Base-by-base conservation (phyloP, 1,140 invertebrate species). In the Drosophila pseudoobscura region DNA sequence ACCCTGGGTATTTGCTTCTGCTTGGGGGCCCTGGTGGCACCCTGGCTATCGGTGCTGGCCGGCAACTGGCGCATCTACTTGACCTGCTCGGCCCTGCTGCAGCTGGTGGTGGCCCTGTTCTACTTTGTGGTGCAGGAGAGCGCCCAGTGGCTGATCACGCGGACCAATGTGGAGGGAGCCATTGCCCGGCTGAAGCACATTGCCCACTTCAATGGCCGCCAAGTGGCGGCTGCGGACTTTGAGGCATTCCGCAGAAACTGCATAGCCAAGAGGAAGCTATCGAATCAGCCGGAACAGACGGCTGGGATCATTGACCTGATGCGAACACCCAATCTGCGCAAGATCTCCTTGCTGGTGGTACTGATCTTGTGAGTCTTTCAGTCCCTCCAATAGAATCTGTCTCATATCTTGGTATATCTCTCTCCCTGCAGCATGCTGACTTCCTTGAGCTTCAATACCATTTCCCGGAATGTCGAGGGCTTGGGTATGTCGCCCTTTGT, bases 71-170 rank as follows among this genome's bases (percentile, higher is more conserved):
- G 92, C 49, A 71, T 90, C 9, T 93, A 94, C 64, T 72, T 93
- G 20, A 76, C 93, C 9, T 91, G 90, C 17, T 91, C 93, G 2
- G 91, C 93, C 2, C 29, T 93, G 15, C 92, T 93, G 1, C 91
- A 93, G 62, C 56, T 91, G 1, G 41, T 92, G n/a, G 89, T 93
- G 17, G 78, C 91, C 0, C 59, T 89, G 6, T 94, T 91, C 63
- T 93, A 92, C 65, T 91, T 92, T 50, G 85, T 93, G 57, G 90
- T 94, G 62, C 93, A 94, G 60, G 94, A 94, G 85, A 94, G 94
- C 49, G 94, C 93, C 0, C 92, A 94, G 65, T 95, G 94, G 94
- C 82, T 95, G 3, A 91, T 94, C 15, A 93, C 93, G 17, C 92
- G 93, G 78, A 93, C 93, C 3, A 85, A 92, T 49, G 91, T 92